Evolutionary conservation across 2,888 invertebrate genomes (phyloP).

Genomic region (Andrena praecox): DNA sequence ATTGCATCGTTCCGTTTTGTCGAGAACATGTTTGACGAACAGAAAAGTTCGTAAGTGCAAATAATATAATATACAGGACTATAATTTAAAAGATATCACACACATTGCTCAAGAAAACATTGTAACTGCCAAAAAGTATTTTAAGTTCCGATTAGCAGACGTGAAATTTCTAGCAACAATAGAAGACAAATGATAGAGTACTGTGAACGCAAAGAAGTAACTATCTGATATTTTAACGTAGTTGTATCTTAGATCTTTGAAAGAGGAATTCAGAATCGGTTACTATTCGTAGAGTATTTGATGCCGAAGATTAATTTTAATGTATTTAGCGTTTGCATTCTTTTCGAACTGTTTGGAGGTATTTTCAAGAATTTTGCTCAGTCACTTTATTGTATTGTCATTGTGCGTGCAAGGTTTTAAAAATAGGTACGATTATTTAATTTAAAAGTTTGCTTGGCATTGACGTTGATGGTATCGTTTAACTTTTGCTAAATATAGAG

Average conservation of each 20-base stretch:
- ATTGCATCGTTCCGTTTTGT: slow-evolving; percentile 3
- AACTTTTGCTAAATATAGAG: slow-evolving; percentile 18
- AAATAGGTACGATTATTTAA: slow-evolving; percentile 14
- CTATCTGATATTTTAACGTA: slow-evolving; percentile 35
- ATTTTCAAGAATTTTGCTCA: slow-evolving; percentile 13
- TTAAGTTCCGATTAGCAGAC: slow-evolving; percentile 50
- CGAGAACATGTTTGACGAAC: slow-evolving; percentile 17
- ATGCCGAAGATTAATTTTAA: slow-evolving; percentile 40
- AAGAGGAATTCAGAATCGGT: slow-evolving; percentile 3
- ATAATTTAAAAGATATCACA: slow-evolving; percentile 52
- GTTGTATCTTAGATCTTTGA: background rate
- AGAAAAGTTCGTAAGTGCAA: slow-evolving; percentile 34
- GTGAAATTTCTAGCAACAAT: slow-evolving; percentile 32
- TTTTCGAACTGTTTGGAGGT: background rate
- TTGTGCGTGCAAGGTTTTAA: background rate
- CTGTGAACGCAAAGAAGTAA: slow-evolving; percentile 9
- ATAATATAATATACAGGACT: slow-evolving; percentile 48
- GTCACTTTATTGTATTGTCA: slow-evolving; percentile 4
- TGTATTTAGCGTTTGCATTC: slow-evolving; percentile 5
- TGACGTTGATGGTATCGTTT: slow-evolving; percentile 8
- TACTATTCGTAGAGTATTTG: slow-evolving; percentile 15
- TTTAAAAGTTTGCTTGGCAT: slow-evolving; percentile 3
- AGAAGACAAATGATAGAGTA: slow-evolving; percentile 14
- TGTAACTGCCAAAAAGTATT: slow-evolving; percentile 56
- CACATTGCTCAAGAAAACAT: slow-evolving; percentile 52